These are phyloP conservation scores for Operophtera brumata DNA, from an alignment of 2,888 invertebrate genomes.

Conservation along the genomic window DNA sequence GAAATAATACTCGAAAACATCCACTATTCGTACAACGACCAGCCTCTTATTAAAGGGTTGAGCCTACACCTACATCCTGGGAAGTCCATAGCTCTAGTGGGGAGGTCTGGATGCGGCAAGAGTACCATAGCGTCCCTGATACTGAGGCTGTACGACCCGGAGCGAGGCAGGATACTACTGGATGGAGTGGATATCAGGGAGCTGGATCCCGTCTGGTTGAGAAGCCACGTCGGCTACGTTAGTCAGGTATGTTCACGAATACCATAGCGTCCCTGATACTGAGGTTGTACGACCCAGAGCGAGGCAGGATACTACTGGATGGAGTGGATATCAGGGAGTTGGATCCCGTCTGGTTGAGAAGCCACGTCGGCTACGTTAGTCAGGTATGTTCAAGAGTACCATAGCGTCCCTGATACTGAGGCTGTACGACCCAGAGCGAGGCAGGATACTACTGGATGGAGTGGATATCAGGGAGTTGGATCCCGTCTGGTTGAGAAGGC, in stretches of 20 bases:
- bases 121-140: conserved; percentile 93
- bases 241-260: conserved; percentile 91
- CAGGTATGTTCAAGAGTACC: conserved; percentile 92
- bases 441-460: conserved; percentile 88
- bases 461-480: conserved; percentile 87
- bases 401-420: conserved; percentile 91
- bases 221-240: conserved; percentile 93
- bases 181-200: conserved; percentile 89
- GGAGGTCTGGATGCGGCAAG: conserved; percentile 96
- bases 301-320: conserved; percentile 87
- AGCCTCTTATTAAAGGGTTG: conserved; percentile 81
- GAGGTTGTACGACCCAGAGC: conserved; percentile 91
- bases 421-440: conserved; percentile 90
- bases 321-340: conserved; percentile 86
- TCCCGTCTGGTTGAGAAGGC: conserved; percentile 90
- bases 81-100: conserved; percentile 89
- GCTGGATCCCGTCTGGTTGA: conserved; percentile 91
- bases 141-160: conserved; percentile 92
- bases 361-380: conserved; percentile 93
- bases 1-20: conserved; percentile 88
- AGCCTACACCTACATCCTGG: conserved; percentile 84
- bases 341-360: conserved; percentile 92
- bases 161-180: conserved; percentile 84
- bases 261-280: conserved; percentile 92
- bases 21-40: conserved; percentile 85